phyloP scores from a whole-genome alignment of 1,140 invertebrate species.

The Drosophila pruinosa region DNA sequence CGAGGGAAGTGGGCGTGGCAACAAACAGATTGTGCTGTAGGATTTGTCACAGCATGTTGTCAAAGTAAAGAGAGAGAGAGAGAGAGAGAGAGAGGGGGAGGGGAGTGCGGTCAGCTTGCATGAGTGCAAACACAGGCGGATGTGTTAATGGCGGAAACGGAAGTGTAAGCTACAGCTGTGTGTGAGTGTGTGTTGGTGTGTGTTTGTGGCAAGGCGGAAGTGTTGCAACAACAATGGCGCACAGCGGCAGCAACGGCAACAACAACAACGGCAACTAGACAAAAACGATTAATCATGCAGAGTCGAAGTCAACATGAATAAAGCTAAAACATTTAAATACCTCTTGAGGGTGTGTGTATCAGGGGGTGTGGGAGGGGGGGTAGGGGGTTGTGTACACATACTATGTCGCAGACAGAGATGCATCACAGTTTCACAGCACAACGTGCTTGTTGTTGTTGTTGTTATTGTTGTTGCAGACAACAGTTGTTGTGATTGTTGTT shows the following conservation, averaged over 20 bases:
- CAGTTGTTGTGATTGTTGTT: constrained; percentile 26
- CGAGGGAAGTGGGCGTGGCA: constrained; percentile 10
- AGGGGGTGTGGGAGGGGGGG: background rate
- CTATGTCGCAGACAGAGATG: constrained; percentile 81
- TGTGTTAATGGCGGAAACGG: constrained; percentile 79
- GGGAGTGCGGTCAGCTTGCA: constrained; percentile 26
- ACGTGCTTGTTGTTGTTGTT: constrained; percentile 32
- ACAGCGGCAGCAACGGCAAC: constrained; percentile 26
- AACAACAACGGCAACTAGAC: constrained; percentile 16
- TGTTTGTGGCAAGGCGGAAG: constrained; percentile 30
- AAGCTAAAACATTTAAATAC: constrained; percentile 27
- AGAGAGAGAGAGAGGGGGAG: background rate
- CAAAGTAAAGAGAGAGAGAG: background rate
- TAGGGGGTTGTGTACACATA: constrained; percentile 60
- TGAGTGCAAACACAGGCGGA: constrained; percentile 64
- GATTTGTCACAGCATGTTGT: constrained; percentile 41
- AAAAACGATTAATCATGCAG: constrained; percentile 44
- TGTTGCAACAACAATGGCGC: constrained; percentile 41
- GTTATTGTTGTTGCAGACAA: constrained; percentile 8
- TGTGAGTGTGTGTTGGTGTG: constrained; percentile 5
- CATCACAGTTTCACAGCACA: constrained; percentile 76
- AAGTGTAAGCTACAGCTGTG: constrained; percentile 47
- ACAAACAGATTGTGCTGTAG: constrained; percentile 35
- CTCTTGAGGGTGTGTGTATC: background rate
- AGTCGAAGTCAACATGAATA: constrained; percentile 15